phyloP scores from a whole-genome alignment of 2,797 vertebrate genomes.

The Monodelphis domestica region DNA sequence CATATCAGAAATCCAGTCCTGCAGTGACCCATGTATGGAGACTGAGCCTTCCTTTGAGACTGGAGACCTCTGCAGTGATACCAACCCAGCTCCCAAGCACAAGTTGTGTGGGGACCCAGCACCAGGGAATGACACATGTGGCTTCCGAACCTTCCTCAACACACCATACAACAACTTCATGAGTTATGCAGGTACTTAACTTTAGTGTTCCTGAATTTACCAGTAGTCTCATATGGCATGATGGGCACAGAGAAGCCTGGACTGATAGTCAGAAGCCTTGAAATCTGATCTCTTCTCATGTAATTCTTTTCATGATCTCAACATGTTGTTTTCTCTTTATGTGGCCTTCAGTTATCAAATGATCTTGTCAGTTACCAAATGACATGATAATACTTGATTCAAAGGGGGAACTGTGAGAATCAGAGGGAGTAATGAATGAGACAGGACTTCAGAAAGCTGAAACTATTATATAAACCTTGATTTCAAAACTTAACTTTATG shows the following conservation, averaged over 20 bases:
- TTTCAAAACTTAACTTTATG: background rate
- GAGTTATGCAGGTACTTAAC: conserved; percentile 95
- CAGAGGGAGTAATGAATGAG: background rate
- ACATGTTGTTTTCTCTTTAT: background rate
- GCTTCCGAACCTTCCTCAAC: conserved; percentile 91
- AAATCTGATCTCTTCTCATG: background rate
- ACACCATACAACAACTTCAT: conserved; percentile 99
- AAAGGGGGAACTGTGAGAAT: background rate
- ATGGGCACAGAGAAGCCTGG: fast-evolving
- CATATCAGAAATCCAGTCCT: conserved; percentile 97
- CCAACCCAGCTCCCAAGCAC: conserved; percentile 96
- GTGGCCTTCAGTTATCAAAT: no score
- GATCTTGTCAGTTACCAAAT: background rate
- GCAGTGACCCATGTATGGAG: conserved; percentile 97
- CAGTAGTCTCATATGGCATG: background rate
- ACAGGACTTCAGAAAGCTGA: background rate
- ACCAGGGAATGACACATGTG: conserved; percentile 95
- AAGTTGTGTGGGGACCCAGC: conserved; percentile 95
- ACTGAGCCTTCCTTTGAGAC: conserved; percentile 97
- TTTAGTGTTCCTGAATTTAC: background rate
- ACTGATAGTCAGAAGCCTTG: background rate
- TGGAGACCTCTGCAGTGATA: conserved; percentile 97
- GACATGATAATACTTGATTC: background rate
- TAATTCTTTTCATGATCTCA: background rate
- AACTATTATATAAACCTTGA: background rate